Conservation (phyloP, 2,113 vertebrate species). For the Thomomys bottae region DNA sequence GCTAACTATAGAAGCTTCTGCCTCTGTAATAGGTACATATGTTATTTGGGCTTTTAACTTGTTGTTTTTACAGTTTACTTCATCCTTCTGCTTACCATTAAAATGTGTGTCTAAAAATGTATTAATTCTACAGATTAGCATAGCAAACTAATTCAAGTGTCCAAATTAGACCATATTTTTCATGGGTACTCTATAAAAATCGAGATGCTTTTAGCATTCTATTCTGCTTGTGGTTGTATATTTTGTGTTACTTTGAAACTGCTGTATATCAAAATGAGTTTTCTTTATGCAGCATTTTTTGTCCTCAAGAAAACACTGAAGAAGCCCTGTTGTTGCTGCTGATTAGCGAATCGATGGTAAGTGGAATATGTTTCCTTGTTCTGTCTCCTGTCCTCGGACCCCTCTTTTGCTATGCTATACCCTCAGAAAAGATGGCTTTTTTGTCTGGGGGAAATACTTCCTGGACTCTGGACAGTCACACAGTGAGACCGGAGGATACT, state of each 20-base stretch:
- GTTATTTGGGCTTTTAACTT: conserved; percentile 30
- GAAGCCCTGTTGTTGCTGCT: conserved; percentile 96
- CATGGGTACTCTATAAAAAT: conserved; percentile 1
- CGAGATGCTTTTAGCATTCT: background rate
- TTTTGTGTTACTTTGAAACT: conserved; percentile 57
- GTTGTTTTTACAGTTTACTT: conserved; percentile 30
- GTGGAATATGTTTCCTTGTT: conserved; percentile 67
- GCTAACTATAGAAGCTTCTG: conserved; percentile 5
- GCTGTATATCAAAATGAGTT: conserved; percentile 67
- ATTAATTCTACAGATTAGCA: background rate
- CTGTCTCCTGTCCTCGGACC: background rate
- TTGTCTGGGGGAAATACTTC: conserved; percentile 13
- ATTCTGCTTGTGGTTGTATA: conserved; percentile 2
- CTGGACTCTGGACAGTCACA: too few species aligned
- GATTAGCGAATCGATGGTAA: conserved; percentile 99
- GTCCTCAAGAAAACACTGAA: conserved; percentile 99
- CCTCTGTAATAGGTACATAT: background rate
- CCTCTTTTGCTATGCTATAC: background rate
- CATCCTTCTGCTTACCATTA: background rate
- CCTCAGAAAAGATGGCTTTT: background rate
- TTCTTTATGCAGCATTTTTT: conserved; percentile 93
- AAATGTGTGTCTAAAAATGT: conserved; percentile 39
- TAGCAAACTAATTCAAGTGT: conserved; percentile 24
- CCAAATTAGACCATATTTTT: conserved; percentile 19
- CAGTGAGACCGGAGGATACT: too few species aligned